These are phyloP conservation scores for Sebastes taczanowskii DNA, from an alignment of 2,797 vertebrate species.

Conservation along the genomic window DNA sequence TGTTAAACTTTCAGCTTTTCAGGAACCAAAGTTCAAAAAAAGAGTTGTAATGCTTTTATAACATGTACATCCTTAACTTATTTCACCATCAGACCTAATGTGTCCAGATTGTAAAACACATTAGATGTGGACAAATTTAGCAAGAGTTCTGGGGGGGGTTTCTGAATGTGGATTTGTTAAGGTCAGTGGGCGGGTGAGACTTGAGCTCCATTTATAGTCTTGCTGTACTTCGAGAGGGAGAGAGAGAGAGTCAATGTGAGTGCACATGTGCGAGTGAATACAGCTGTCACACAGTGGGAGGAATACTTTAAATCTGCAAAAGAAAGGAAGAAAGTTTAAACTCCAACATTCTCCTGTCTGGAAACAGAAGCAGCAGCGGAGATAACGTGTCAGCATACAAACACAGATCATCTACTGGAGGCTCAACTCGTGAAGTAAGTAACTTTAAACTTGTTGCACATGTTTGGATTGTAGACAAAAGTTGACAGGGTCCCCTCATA, in stretches of 20 bases:
- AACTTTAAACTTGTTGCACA: not conserved
- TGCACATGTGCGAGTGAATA: constrained; percentile 24
- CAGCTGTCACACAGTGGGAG: constrained; percentile 4
- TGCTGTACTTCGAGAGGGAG: constrained; percentile 23
- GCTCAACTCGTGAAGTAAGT: constrained; percentile 34
- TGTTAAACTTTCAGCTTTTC: not conserved
- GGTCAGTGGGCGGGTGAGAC: constrained; percentile 8
- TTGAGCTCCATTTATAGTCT: constrained; percentile 64
- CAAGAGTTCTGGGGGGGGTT: not conserved
- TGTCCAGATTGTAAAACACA: not conserved
- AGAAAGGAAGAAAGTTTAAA: not conserved
- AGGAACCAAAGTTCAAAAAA: not conserved
- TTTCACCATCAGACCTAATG: not conserved
- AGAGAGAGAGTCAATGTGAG: constrained; percentile 31
- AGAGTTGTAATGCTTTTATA: not conserved
- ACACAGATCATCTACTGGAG: not conserved
- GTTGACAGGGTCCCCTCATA: not conserved
- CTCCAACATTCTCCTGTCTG: not conserved
- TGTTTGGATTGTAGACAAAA: not conserved
- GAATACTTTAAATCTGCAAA: not conserved
- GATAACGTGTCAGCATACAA: not conserved
- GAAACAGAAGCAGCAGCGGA: not conserved
- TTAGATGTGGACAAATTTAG: not conserved
- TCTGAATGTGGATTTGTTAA: constrained; percentile 6
- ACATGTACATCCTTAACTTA: not conserved